Evolutionary conservation across 2,113 vertebrate genomes (phyloP), one percentile per base, ranked within the genome.

Genomic region (Corythoichthys haematopterus): DNA sequence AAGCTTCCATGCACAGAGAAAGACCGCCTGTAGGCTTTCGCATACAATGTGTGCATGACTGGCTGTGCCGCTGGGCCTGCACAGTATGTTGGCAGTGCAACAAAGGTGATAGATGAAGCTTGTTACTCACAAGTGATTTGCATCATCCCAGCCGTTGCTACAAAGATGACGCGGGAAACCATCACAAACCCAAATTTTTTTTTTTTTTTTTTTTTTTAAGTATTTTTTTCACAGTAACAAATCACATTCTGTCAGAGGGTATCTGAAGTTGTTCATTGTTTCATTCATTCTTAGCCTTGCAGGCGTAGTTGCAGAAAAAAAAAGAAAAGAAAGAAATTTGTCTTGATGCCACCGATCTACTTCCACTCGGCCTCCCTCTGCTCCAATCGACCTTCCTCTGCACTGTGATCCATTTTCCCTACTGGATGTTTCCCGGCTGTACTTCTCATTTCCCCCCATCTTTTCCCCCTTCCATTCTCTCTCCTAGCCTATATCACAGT

Each of bases 121-220:
- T 83, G 83, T 85, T 84, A 77, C 75, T 80, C 81, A 80, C 76
- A 68, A 77, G 75, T 83, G 74, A 87, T 90, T 85, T 89, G 79
- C 85, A 88, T 89, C 81, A 86, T 86, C 71, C 85, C 83, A 66
- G 71, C 67, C 20, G 65, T 83, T 84, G 69, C 76, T 70, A 74
- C 59, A 68, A 74, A 73, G 64, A 77, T 80, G 80, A 72, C 51
- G 9, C 36, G 64, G 61, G 68, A 85, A 62, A 65, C 70, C 70
- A 43, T 66, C 76, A 72, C 71, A 74, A 80, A 84, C 59, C 20
- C 33, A 2, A 43, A 43, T 5, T 43, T 43, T 43, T 67, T 69
- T 65, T 64, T 46, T 67, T 43, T 14, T 35, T 10, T 2, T 8
- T 10, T 33, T 40, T 38, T 12, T 14, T 1, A 28, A 28, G 20